phyloP scores from a whole-genome alignment of 1,140 invertebrate genomes.

The Armadillidium nasatum region DNA sequence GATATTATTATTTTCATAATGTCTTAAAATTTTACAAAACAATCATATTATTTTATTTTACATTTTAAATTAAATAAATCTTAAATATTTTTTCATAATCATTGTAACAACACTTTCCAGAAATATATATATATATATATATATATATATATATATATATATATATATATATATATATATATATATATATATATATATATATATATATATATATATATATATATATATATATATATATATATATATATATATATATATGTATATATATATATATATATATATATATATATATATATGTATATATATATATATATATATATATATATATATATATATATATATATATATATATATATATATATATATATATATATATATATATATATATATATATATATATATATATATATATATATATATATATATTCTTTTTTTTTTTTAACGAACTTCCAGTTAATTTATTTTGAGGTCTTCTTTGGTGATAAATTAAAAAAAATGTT shows the following conservation, averaged over 20 bases:
- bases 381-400: slow-evolving; percentile 6
- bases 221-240: background rate
- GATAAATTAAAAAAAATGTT: background rate
- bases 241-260: background rate
- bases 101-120: background rate
- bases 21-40: no score
- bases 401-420: background rate
- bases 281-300: background rate
- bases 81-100: no score
- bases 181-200: slow-evolving; percentile 2
- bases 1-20: no score
- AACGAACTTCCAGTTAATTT: background rate
- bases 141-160: slow-evolving; percentile 6
- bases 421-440: no score
- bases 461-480: no score
- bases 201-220: background rate
- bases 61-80: no score
- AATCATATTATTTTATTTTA: no score
- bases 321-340: slow-evolving; percentile 2
- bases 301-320: background rate
- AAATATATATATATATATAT: no score
- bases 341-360: slow-evolving; percentile 6
- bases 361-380: slow-evolving; percentile 6
- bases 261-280: background rate
- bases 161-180: slow-evolving; percentile 6